phyloP scores from a whole-genome alignment of 2,113 vertebrate species.

The Rhipidura dahli region DNA sequence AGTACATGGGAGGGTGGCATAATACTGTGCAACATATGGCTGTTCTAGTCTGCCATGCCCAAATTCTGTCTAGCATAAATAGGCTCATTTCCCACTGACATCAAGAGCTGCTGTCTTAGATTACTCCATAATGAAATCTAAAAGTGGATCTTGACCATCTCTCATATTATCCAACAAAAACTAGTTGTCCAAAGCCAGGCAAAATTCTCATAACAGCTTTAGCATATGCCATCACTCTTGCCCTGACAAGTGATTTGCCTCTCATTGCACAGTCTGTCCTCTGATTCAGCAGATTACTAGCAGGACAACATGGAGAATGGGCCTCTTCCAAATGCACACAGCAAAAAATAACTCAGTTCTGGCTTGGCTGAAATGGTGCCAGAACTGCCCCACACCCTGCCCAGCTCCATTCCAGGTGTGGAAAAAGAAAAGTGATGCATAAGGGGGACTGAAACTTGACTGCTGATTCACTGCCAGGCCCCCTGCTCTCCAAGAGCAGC shows the following conservation, averaged over 20 bases:
- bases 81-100: constrained; percentile 6
- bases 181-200: not conserved
- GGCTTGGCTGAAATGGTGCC: not conserved
- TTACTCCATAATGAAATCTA: not conserved
- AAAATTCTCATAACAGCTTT: not conserved
- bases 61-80: constrained; percentile 8
- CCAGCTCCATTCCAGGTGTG: not conserved
- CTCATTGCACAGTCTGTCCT: not conserved
- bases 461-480: not conserved
- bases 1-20: not conserved
- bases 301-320: not conserved
- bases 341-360: not conserved
- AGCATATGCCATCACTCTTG: not conserved
- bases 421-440: not conserved
- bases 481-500: not conserved
- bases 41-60: not conserved
- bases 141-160: not conserved
- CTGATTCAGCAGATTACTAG: not conserved
- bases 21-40: constrained; percentile 3
- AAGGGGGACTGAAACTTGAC: not conserved
- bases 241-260: not conserved
- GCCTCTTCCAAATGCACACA: not conserved
- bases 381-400: not conserved
- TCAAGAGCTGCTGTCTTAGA: not conserved
- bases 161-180: not conserved